Conservation (phyloP, 2,113 vertebrate genomes). For the Lophius piscatorius region DNA sequence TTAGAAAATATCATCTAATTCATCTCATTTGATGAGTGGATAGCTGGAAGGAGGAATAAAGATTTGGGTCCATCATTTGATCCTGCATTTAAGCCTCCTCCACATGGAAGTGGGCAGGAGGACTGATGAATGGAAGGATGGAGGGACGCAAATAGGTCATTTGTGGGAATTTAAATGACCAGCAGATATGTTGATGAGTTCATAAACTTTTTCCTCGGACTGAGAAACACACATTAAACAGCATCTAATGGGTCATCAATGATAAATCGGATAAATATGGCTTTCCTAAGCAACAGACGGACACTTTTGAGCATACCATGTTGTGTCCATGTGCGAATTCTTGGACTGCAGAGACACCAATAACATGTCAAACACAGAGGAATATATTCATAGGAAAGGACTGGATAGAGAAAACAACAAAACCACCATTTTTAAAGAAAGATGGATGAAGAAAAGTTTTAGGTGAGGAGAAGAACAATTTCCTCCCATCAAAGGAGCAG, state of each 20-base stretch:
- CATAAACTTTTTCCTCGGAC: background rate
- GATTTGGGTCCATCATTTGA: conserved; percentile 13
- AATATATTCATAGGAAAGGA: conserved; percentile 21
- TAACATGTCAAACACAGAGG: conserved; percentile 2
- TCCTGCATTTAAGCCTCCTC: conserved; percentile 22
- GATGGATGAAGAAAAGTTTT: conserved; percentile 8
- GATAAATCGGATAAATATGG: conserved; percentile 4
- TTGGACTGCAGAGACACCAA: conserved; percentile 13
- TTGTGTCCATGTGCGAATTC: conserved; percentile 11
- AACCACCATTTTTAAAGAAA: conserved; percentile 33
- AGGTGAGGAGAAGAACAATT: conserved; percentile 28
- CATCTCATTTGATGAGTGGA: conserved; percentile 11
- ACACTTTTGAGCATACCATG: background rate
- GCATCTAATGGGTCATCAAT: conserved; percentile 7
- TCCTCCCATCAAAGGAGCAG: conserved; percentile 82
- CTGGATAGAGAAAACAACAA: conserved; percentile 17
- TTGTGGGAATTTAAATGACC: background rate
- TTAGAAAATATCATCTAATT: conserved; percentile 16
- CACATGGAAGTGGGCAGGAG: conserved; percentile 23
- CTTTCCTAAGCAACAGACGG: background rate
- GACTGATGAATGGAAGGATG: conserved; percentile 12
- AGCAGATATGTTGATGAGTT: conserved; percentile 17
- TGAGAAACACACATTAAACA: conserved; percentile 11
- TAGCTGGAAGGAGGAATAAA: conserved; percentile 7
- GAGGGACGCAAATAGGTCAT: conserved; percentile 10